Base-by-base conservation (phyloP, 2,888 invertebrate species). In the Helobdella robusta region DNA sequence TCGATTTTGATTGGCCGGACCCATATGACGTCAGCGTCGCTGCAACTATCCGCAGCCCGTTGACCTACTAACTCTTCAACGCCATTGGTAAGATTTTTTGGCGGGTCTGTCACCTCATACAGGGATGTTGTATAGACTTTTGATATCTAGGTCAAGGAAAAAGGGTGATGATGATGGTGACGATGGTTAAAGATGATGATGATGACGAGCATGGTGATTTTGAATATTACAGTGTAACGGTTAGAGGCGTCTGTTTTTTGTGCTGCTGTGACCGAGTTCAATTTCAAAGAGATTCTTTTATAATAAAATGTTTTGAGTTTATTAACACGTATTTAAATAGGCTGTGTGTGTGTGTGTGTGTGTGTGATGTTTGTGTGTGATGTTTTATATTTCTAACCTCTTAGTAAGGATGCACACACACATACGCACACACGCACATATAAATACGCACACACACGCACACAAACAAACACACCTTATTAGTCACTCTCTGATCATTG, bases 361-460 rank as follows among this genome's bases (percentile, higher is more conserved):
- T n/a, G n/a, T n/a, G n/a, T n/a, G n/a, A n/a, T n/a, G n/a, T n/a
- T n/a, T n/a, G n/a, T n/a, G n/a, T n/a, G n/a, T n/a, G n/a, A n/a
- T n/a, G n/a, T n/a, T n/a, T n/a, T n/a, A n/a, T n/a, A 40, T 40
- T 40, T 18, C 11, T 15, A 40, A 40, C 15, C 15, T 40, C 50
- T 8, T 50, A 23, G 25, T 4, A 50, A n/a, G 25, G 23, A 50
- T 25, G n/a, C 50, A 50, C 50, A 50, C 50, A 50, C 50, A 50
- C 50, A 50, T 25, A 50, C 50, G 25, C 50, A 50, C 50, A 50
- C 50, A n/a, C n/a, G n/a, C n/a, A n/a, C n/a, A n/a, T n/a, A n/a
- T n/a, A n/a, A n/a, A n/a, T n/a, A n/a, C n/a, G 25, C 50, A 50
- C 50, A 50, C 50, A 50, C 50, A 50, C 50, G 25, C 50, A 50